A percentile compares a stretch with the other conserved stretches of the same genome.
phyloP scores from a whole-genome alignment of 1,140 invertebrate genomes.

The Phenacoccus solenopsis region DNA sequence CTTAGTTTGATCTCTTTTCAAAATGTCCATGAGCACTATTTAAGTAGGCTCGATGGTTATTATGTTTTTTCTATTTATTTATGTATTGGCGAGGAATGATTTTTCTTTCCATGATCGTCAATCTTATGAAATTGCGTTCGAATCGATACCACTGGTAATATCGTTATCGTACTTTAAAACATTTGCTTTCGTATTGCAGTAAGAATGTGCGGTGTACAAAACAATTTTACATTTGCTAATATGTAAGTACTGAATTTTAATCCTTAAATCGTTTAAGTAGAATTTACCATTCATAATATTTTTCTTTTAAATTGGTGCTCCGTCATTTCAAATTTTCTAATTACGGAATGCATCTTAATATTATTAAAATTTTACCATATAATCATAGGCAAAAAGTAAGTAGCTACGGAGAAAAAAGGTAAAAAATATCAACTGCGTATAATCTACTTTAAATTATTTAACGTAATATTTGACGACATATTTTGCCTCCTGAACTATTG shows the following conservation, averaged over 20 bases:
- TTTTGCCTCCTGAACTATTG: neutral
- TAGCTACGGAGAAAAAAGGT: neutral
- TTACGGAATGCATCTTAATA: neutral
- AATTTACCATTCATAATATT: too few species aligned
- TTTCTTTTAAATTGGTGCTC: neutral
- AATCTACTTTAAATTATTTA: neutral
- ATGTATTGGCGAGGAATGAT: neutral
- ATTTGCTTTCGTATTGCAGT: neutral
- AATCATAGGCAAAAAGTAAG: neutral
- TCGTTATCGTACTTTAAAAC: neutral
- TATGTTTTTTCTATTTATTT: neutral
- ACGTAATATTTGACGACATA: neutral
- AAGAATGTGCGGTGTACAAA: constrained; percentile 1
- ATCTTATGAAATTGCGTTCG: neutral
- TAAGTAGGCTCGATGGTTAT: neutral
- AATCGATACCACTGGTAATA: neutral
- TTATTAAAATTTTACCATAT: neutral
- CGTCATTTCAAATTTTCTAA: neutral
- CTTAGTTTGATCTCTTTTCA: neutral
- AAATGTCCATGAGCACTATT: too few species aligned
- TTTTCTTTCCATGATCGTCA: neutral
- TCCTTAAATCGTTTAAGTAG: neutral
- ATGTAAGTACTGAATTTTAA: neutral
- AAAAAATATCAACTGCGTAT: too few species aligned
- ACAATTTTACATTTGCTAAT: neutral